Base-by-base conservation (phyloP, 2,888 invertebrate species). In the Andrena marginata region DNA sequence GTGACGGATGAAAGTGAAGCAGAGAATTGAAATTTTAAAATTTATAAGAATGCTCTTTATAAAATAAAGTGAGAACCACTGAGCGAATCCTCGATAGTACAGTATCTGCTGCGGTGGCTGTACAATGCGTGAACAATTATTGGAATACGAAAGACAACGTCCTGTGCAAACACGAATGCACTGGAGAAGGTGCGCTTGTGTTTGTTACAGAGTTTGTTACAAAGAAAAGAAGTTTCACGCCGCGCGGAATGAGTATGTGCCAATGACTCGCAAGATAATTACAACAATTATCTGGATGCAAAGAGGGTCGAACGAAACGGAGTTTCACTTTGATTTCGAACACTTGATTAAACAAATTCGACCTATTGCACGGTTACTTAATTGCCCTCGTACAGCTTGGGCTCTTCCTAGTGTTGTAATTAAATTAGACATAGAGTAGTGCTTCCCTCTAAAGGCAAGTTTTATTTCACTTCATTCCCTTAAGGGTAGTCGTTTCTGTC, bases 291-390 rank as follows among this genome's bases (percentile, higher is more conserved):
- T 85, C 80, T 64, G 42, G 35, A 69, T 64, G 70, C 75, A 79
- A 78, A 65, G 76, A 78, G 76, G 33, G 35, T 29, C 67, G 59
- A 60, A 29, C 62, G 69, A 35, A 59, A 23, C 56, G 63, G 71
- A 88, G 87, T 90, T 90, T 89, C 90, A 89, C 87, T 87, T 89
- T 60, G 77, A 77, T 88, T 89, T 82, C 84, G 85, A 85, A 87
- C 72, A 75, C 59, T 84, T 82, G 87, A 88, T 89, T 88, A 89
- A 90, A 87, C 81, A 84, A 87, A 89, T 86, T 80, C 74, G 86
- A 86, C 71, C 77, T 63, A 71, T 56, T 65, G 56, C 73, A 59
- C 56, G 82, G 48, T 78, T 72, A 65, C 77, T 63, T 70, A 72
- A 69, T 85, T 86, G 68, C 75, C 29, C 64, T 29, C 54, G 63